Conservation (phyloP, 2,113 vertebrate species). For the Arenaria interpres region DNA sequence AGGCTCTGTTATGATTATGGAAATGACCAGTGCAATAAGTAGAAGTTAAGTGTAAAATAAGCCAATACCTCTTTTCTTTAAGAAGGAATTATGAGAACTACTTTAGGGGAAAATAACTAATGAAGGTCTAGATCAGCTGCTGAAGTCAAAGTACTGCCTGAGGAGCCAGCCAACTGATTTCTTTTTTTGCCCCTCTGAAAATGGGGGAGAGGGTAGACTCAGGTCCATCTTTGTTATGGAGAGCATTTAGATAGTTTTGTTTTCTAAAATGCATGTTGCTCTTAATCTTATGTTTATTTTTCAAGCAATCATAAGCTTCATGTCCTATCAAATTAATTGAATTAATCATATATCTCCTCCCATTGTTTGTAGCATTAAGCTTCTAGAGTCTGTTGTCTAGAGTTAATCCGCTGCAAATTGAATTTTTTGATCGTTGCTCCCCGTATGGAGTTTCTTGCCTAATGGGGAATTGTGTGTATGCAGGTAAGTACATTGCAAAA, state of each 20-base stretch:
- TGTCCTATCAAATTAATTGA: not conserved
- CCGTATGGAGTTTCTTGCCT: not conserved
- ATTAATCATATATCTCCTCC: not conserved
- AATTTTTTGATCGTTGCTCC: not conserved
- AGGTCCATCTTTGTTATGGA: not conserved
- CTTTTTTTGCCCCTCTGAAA: not conserved
- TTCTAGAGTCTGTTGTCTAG: not conserved
- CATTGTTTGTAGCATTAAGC: not conserved
- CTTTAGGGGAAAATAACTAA: not conserved
- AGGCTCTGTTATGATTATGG: conserved; percentile 13
- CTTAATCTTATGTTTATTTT: not conserved
- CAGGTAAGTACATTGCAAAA: not conserved
- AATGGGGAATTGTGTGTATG: not conserved
- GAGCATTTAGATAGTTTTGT: not conserved
- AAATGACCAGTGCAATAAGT: conserved; percentile 13
- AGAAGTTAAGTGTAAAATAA: not conserved
- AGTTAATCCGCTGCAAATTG: not conserved
- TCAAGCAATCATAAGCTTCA: not conserved
- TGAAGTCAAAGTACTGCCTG: not conserved
- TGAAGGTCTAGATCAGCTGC: not conserved
- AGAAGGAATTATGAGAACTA: not conserved
- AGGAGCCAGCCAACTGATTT: not conserved
- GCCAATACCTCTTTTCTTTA: not conserved
- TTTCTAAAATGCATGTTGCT: fast-evolving
- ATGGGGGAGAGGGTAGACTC: not conserved